phyloP scores from a whole-genome alignment of 2,797 vertebrate species.

The Delichon dasypus region DNA sequence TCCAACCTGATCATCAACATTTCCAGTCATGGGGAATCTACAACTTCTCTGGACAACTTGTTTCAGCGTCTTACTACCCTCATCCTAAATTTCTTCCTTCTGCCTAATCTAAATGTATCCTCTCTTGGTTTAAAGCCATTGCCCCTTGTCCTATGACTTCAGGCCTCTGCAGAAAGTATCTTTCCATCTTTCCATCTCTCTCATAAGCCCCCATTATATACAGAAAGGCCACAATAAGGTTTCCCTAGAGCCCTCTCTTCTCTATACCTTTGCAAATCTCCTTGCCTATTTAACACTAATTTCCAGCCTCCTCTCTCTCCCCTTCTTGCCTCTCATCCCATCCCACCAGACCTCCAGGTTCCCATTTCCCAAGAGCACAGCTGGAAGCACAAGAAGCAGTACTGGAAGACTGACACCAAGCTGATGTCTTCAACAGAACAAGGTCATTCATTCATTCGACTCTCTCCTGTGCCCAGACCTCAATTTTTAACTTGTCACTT shows the following conservation, averaged over 20 bases:
- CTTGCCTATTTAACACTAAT: neutral
- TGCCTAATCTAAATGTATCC: neutral
- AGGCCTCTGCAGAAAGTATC: neutral
- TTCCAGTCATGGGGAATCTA: neutral
- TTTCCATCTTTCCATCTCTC: neutral
- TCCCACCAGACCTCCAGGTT: neutral
- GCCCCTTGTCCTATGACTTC: neutral
- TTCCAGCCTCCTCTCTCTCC: neutral
- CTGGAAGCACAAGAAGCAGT: neutral
- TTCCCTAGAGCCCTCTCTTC: neutral
- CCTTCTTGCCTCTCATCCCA: neutral
- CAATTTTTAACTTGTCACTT: neutral
- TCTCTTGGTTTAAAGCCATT: neutral
- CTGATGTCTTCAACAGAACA: neutral
- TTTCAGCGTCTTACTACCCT: neutral
- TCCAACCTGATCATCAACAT: neutral
- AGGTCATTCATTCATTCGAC: neutral
- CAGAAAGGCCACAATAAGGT: accelerated
- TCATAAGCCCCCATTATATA: neutral
- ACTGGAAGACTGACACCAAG: neutral
- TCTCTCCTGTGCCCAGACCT: neutral
- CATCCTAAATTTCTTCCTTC: neutral
- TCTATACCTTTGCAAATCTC: neutral
- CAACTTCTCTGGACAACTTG: neutral
- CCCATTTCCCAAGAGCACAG: accelerated